Evolutionary conservation across 2,113 vertebrate genomes (phyloP), one percentile per base, ranked within the genome.

Genomic region (Takifugu flavidus): DNA sequence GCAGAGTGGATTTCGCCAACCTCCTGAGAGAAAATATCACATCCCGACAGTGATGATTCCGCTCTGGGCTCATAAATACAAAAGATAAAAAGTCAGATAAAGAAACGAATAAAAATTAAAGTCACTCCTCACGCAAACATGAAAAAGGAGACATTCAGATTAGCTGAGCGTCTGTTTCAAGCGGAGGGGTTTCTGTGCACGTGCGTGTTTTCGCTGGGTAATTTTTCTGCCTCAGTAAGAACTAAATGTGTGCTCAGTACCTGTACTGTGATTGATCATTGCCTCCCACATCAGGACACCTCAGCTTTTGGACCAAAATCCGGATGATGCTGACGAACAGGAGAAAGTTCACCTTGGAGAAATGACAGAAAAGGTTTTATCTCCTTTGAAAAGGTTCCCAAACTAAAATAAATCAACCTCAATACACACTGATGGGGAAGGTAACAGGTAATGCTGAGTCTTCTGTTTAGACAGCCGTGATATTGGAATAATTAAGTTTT

Each of bases 251-350:
- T 5, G 28, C 15, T 13, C 31, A 20, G 15, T 65, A 90, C 89
- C 83, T 90, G 84, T 89, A 90, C 11, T 90, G 89, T n/a, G 89
- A 90, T 27, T 87, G 87, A 64, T 90, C 88, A 0, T 94, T 96
- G 68, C 95, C 95, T 0, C 95, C 95, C 0, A 95, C 93, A 26
- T 96, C 93, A 13, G 95, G 94, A 43, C 94, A 96, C 65, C 95
- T 91, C 42, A 98, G 92, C 79, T 98, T 98, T 87, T 97, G 94
- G 28, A 98, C 91, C 15, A 98, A 86, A 74, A 98, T 95, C 51
- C 95, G 88, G 42, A 97, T 96, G 75, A 98, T 97, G 70, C 95
- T 94, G 20, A 97, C 90, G 66, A 98, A 98, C 60, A 95, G 92
- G 70, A 95, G 85, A 39, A 96, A 98, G 82, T 98, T 98, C 75